Conservation (phyloP, 2,797 vertebrate species). For the Coluber constrictor region DNA sequence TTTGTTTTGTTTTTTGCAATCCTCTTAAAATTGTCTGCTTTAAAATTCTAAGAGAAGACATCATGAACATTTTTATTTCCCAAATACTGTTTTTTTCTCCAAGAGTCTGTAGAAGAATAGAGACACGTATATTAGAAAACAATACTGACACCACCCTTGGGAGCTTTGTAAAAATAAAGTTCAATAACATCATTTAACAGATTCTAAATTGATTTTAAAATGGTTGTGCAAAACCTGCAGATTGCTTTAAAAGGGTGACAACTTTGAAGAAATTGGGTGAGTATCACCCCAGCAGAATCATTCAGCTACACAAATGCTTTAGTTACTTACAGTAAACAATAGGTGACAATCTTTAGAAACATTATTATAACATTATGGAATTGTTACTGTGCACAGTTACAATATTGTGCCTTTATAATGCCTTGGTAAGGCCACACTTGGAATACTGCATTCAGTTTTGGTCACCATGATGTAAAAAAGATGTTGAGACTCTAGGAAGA, state of each 20-base stretch:
- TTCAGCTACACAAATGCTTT: background rate
- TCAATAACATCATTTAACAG: background rate
- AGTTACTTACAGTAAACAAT: background rate
- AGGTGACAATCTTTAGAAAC: background rate
- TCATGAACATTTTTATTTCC: background rate
- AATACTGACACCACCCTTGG: background rate
- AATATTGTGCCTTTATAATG: background rate
- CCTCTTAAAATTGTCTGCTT: background rate
- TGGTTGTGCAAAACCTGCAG: background rate
- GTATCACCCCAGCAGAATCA: background rate
- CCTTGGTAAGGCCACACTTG: no score
- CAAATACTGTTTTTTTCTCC: fast-evolving
- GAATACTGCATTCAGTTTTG: no score
- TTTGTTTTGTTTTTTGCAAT: background rate
- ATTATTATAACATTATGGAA: background rate
- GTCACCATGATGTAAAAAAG: no score
- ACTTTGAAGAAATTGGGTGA: background rate
- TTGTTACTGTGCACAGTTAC: background rate
- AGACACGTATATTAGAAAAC: background rate
- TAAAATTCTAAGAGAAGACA: background rate
- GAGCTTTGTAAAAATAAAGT: background rate
- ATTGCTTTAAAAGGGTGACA: background rate
- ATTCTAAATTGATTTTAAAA: background rate
- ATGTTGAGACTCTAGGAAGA: no score
- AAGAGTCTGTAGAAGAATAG: background rate